Evolutionary conservation across 2,888 invertebrate genomes (phyloP).

Genomic region (Gordius sp.): DNA sequence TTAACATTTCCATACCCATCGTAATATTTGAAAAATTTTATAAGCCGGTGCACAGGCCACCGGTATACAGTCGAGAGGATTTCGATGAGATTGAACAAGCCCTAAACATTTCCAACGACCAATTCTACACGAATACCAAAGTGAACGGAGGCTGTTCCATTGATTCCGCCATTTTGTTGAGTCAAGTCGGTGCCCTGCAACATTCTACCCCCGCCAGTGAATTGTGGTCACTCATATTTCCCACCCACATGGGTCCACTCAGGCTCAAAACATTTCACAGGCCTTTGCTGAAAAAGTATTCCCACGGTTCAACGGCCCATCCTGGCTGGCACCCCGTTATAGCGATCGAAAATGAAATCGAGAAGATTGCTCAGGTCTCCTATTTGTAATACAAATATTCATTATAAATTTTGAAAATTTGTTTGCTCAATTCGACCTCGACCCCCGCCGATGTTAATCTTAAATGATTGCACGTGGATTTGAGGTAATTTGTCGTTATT

Average conservation of each 20-base stretch:
- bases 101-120: slow-evolving; percentile 93
- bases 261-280: slow-evolving; percentile 72
- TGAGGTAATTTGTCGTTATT: too few relatives aligned
- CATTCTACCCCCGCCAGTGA: slow-evolving; percentile 94
- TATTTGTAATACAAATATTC: too few relatives aligned
- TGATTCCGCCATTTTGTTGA: slow-evolving; percentile 39
- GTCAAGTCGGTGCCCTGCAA: slow-evolving; percentile 35
- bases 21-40: too few relatives aligned
- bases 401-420: too few relatives aligned
- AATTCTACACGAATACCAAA: slow-evolving; percentile 74
- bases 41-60: too few relatives aligned
- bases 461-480: too few relatives aligned
- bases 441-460: too few relatives aligned
- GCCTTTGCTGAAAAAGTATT: slow-evolving; percentile 56
- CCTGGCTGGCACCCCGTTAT: slow-evolving; percentile 51
- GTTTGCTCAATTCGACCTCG: too few relatives aligned
- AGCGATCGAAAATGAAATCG: slow-evolving; percentile 61
- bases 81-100: slow-evolving; percentile 35
- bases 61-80: not conserved
- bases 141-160: too few relatives aligned
- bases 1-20: too few relatives aligned
- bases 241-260: slow-evolving; percentile 60
- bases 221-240: slow-evolving; percentile 69
- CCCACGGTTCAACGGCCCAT: slow-evolving; percentile 48
- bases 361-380: too few relatives aligned